Percentiles rank a stretch among this genome's conserved stretches.
Conservation (phyloP, 2,797 vertebrate species). For the Eurystomus glaucurus region DNA sequence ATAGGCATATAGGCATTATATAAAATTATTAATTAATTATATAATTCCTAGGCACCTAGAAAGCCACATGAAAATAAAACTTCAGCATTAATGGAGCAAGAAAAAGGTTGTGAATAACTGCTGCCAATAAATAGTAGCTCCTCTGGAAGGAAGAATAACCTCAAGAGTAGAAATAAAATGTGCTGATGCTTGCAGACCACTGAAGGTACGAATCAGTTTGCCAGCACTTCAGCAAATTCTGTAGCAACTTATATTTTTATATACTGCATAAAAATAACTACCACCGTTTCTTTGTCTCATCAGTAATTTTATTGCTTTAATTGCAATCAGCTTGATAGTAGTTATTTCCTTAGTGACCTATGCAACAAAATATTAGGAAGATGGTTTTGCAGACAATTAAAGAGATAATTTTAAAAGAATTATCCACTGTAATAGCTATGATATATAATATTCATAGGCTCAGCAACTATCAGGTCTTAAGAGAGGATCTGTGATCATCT, state of each 20-base stretch:
- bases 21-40: too few relatives aligned
- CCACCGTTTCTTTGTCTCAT: constrained; percentile 5
- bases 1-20: neutral
- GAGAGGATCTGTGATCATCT: neutral
- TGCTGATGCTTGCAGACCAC: constrained; percentile 5
- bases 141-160: neutral
- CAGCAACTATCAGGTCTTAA: neutral
- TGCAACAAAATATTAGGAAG: constrained; percentile 28
- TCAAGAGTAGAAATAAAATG: constrained; percentile 34
- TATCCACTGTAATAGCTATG: neutral
- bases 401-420: constrained; percentile 12
- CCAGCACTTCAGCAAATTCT: constrained; percentile 16
- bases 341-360: constrained; percentile 41
- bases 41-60: neutral
- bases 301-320: constrained; percentile 55
- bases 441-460: neutral
- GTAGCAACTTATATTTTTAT: constrained; percentile 50
- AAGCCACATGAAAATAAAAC: neutral
- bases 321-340: constrained; percentile 9
- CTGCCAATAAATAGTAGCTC: neutral
- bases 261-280: constrained; percentile 37
- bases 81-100: neutral
- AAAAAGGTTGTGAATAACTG: neutral
- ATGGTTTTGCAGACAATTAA: neutral
- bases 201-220: constrained; percentile 35